A percentile compares a stretch with the other conserved stretches of the same genome.
Conservation (phyloP, 2,888 invertebrate species). For the Melikaiella ostensackeni region DNA sequence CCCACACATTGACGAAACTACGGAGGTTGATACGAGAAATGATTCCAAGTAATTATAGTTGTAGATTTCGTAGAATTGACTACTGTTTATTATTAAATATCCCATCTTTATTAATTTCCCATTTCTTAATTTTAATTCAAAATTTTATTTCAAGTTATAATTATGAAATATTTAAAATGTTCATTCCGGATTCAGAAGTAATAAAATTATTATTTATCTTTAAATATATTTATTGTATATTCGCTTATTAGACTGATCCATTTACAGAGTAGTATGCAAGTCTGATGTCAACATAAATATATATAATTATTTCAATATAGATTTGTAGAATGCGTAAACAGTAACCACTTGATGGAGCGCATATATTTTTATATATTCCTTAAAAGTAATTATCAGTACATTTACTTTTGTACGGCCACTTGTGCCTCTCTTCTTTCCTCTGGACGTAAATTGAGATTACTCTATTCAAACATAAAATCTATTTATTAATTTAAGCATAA, state of each 20-base stretch:
- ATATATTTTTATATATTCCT: constrained; percentile 27
- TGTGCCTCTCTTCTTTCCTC: constrained; percentile 2
- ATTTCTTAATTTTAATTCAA: not conserved
- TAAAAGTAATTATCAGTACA: constrained; percentile 38
- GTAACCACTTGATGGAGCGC: constrained; percentile 31
- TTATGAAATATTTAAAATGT: not conserved
- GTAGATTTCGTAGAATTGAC: not conserved
- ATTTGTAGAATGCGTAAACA: constrained; percentile 36
- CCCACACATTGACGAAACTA: not conserved
- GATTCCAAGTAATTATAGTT: not conserved
- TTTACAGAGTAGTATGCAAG: constrained; percentile 35
- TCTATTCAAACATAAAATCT: constrained; percentile 33
- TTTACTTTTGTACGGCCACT: constrained; percentile 33
- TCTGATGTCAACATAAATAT: constrained; percentile 35
- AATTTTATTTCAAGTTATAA: not conserved
- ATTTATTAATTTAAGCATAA: constrained; percentile 33
- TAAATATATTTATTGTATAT: constrained; percentile 39
- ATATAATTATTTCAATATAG: constrained; percentile 26
- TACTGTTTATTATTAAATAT: no score
- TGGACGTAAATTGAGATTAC: constrained; percentile 32
- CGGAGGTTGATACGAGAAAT: not conserved
- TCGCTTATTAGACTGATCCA: constrained; percentile 27
- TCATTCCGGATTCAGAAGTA: not conserved
- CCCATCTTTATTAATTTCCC: not conserved
- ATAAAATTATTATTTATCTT: constrained; percentile 22